Evolutionary conservation across 2,113 vertebrate genomes (phyloP).

Genomic region (Gulo gulo): DNA sequence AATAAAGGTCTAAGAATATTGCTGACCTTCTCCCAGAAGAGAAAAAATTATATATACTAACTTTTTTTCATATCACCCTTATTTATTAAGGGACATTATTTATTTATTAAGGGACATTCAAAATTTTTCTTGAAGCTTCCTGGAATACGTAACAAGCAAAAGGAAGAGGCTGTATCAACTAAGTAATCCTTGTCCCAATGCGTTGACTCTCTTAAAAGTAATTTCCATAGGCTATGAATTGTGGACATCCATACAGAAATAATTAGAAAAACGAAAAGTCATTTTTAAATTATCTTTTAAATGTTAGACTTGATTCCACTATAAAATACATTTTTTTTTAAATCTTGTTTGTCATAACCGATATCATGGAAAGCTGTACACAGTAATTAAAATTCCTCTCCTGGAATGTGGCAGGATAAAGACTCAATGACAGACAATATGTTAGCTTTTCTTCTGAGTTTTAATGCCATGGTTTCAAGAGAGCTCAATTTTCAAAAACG

Average conservation of each 20-base stretch:
- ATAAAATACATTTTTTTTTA: neutral
- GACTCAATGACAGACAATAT: neutral
- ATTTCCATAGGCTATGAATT: neutral
- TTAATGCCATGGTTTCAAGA: constrained; percentile 23
- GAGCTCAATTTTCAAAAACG: neutral
- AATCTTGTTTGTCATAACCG: constrained; percentile 14
- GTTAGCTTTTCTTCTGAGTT: neutral
- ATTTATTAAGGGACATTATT: neutral
- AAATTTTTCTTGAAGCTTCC: constrained; percentile 18
- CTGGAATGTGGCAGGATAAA: constrained; percentile 31
- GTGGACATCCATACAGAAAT: neutral
- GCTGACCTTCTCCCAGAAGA: neutral
- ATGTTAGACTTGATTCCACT: neutral
- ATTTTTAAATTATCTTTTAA: neutral
- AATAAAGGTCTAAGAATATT: neutral
- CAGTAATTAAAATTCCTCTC: constrained; percentile 45
- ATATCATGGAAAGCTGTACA: neutral
- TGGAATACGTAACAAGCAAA: constrained; percentile 19
- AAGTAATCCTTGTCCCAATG: neutral
- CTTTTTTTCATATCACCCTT: neutral
- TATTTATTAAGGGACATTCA: neutral
- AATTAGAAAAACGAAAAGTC: neutral
- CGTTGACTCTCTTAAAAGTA: neutral
- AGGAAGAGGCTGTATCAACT: neutral
- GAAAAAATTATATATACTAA: constrained; percentile 14